phyloP scores from a whole-genome alignment of 1,140 invertebrate genomes.

The Cepaea nemoralis region DNA sequence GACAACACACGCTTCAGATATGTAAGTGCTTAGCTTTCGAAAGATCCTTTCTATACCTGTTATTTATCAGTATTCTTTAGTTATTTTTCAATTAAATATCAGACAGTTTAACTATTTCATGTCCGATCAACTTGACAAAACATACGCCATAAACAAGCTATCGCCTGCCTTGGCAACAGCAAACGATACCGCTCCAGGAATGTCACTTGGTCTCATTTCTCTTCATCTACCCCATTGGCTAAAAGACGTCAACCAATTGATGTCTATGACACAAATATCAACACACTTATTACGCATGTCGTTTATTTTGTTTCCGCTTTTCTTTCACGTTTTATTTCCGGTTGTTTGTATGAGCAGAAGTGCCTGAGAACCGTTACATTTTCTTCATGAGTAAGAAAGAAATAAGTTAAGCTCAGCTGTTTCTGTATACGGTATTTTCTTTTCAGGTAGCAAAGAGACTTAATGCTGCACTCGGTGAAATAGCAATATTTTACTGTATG shows the following conservation, averaged over 20 bases:
- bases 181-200: neutral
- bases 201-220: neutral
- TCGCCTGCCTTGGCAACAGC: slow-evolving; percentile 20
- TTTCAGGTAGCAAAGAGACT: neutral
- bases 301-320: neutral
- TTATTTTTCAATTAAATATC: no score
- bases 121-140: no score
- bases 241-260: neutral
- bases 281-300: slow-evolving; percentile 27
- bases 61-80: no score
- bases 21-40: no score
- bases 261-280: slow-evolving; percentile 21
- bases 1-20: no score
- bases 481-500: neutral
- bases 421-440: neutral
- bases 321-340: slow-evolving; percentile 35
- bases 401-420: neutral
- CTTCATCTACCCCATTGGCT: neutral
- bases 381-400: neutral
- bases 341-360: slow-evolving; percentile 36
- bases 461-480: neutral
- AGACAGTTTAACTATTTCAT: no score
- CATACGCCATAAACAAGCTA: no score
- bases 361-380: neutral
- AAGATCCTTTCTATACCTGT: no score